Evolutionary conservation across 2,888 invertebrate species (phyloP), one percentile per base, ranked within the genome.

Genomic region (Clusia tigrina): DNA sequence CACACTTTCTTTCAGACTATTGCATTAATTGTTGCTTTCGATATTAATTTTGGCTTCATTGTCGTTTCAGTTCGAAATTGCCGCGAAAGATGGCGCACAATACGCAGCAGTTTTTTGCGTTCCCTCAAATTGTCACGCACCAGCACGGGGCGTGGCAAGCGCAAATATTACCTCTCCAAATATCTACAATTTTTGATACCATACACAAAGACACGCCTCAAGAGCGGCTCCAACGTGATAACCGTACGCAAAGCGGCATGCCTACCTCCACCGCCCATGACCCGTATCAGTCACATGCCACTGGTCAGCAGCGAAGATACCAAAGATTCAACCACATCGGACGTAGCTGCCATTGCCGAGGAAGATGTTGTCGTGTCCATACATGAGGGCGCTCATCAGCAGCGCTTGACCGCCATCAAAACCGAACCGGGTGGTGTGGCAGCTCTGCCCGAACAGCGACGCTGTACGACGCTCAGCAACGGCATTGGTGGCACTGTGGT

Each of bases 111-210:
- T 51, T 80, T 80, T 54, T 55, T 80, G 55, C 77, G 80, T 2
- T 80, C 80, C 26, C 56, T 80, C 24, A 80, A 80, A 60, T 58
- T 80, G 60, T 77, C 78, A 2, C 72, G 79, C 54, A 81, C 80
- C 37, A 77, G 70, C 37, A 80, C 80, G 26, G 80, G 80, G 0
- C 77, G 80, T 0, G 80, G 80, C 38, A 80, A 80, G 68, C 79
- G 81, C 54, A 80, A 80, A 69, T 80, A 80, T 66, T 80, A 80
- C 61, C 66, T 80, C 23, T 81, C 80, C 46, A 80, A 80, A 60
- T 80, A 80, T 65, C 67, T 80, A 60, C 80, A 80, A 67, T 80
- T 80, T 62, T 66, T 80, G 2, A 77, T 80, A 67, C 81, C 80
- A 25, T 80, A 74, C 62, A 81, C 80, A 42, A 81, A 81, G 60